Percentiles rank a stretch among this genome's conserved stretches.
Evolutionary conservation across 2,888 invertebrate species (phyloP).

Genomic region (Polydrusus cervinus): DNA sequence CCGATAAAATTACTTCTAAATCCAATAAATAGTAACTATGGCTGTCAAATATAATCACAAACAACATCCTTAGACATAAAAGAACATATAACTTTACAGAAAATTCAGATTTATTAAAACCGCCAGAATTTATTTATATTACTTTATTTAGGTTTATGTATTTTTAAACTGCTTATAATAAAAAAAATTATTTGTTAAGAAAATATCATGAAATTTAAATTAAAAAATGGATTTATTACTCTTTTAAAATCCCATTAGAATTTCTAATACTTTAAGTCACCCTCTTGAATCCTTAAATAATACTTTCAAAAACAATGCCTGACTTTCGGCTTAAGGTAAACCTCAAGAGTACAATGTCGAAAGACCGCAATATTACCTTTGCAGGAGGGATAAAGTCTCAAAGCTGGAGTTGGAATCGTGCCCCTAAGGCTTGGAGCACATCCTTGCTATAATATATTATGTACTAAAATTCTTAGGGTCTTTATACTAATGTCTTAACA

Average conservation of each 20-base stretch:
- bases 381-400: conserved; percentile 19
- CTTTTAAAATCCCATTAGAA: not conserved
- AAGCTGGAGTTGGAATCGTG: not conserved
- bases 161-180: too few species aligned
- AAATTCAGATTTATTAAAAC: too few species aligned
- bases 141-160: too few species aligned
- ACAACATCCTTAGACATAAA: too few species aligned
- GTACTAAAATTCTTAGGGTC: conserved; percentile 12
- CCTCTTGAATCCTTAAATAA: not conserved
- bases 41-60: too few species aligned
- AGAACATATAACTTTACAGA: too few species aligned
- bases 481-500: conserved; percentile 1
- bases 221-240: too few species aligned
- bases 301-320: not conserved
- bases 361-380: conserved; percentile 8
- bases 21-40: too few species aligned
- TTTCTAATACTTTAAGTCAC: conserved; percentile 4
- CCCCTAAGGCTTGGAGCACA: conserved; percentile 5
- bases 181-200: too few species aligned
- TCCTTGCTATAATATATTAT: conserved; percentile 3
- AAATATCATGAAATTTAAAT: too few species aligned
- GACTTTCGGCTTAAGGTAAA: conserved; percentile 17
- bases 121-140: too few species aligned
- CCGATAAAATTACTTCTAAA: too few species aligned
- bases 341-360: conserved; percentile 17